These are phyloP conservation scores for Maconellicoccus hirsutus DNA, from an alignment of 1,140 invertebrate genomes.

Conservation along the genomic window DNA sequence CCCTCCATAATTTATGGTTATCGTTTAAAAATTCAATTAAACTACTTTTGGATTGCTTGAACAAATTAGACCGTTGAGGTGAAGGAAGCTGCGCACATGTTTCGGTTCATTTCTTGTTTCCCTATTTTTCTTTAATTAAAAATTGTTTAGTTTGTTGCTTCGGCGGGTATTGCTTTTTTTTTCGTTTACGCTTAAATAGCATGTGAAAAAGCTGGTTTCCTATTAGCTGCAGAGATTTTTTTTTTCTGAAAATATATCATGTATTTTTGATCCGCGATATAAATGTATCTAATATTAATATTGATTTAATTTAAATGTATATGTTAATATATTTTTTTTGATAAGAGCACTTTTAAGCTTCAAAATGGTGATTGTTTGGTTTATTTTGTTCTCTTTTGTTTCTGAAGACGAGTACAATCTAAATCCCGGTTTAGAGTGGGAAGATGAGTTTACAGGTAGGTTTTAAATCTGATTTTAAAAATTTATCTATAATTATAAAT, in stretches of 20 bases:
- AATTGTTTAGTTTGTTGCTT: neutral
- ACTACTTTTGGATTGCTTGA: conserved; percentile 19
- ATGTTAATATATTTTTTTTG: neutral
- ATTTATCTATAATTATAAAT: neutral
- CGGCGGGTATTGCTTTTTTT: neutral
- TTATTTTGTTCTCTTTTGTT: conserved; percentile 49
- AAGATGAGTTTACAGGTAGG: conserved; percentile 99
- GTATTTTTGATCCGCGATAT: too few species aligned
- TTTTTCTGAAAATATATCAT: too few species aligned
- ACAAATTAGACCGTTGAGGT: neutral
- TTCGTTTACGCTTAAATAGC: neutral
- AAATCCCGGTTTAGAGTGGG: conserved; percentile 99
- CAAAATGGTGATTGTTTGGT: conserved; percentile 31
- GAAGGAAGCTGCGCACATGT: neutral
- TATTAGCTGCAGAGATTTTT: too few species aligned
- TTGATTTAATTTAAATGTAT: neutral
- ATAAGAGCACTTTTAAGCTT: conserved; percentile 23
- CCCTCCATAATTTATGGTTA: conserved; percentile 34
- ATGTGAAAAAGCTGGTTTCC: neutral
- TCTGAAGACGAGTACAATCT: conserved; percentile 96
- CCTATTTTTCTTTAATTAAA: neutral
- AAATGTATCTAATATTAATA: neutral
- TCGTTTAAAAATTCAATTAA: neutral
- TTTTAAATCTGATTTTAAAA: conserved; percentile 18
- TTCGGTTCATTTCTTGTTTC: neutral